Conservation (phyloP, 2,113 vertebrate genomes). For the Chelonoidis abingdonii region DNA sequence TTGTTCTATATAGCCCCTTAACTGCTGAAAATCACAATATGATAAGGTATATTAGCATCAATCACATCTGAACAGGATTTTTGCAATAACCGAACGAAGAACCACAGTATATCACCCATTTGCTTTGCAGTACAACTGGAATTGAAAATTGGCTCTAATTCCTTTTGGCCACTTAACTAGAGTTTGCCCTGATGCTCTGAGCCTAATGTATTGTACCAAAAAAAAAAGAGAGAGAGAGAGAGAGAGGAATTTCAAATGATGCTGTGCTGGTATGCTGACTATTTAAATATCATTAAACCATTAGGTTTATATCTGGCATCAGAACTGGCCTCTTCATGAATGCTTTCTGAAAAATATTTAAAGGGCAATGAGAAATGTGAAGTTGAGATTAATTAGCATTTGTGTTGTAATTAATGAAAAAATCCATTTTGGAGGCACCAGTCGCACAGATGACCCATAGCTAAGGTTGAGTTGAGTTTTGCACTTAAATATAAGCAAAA, state of each 20-base stretch:
- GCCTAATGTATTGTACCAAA: not conserved
- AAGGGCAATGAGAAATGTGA: slow-evolving; percentile 3
- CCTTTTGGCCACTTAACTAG: not conserved
- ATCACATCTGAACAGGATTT: not conserved
- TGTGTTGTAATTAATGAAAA: slow-evolving; percentile 42
- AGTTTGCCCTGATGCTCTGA: not conserved
- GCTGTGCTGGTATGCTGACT: not conserved
- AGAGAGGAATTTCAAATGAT: not conserved
- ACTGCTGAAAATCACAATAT: not conserved
- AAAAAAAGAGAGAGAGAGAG: slow-evolving; percentile 1
- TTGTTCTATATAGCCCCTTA: not conserved
- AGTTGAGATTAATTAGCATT: not conserved
- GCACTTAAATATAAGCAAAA: slow-evolving; percentile 4
- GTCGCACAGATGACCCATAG: not conserved
- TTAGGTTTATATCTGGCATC: not conserved
- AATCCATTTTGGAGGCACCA: slow-evolving; percentile 2
- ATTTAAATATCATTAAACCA: not conserved
- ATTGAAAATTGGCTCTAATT: not conserved
- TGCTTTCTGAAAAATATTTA: not conserved
- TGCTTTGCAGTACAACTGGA: not conserved
- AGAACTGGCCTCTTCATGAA: not conserved
- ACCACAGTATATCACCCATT: not conserved
- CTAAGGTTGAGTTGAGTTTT: slow-evolving; percentile 21
- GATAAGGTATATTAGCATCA: not conserved
- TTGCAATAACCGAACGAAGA: not conserved